phyloP scores from a whole-genome alignment of 1,140 invertebrate species.

The Caenorhabditis briggsae region DNA sequence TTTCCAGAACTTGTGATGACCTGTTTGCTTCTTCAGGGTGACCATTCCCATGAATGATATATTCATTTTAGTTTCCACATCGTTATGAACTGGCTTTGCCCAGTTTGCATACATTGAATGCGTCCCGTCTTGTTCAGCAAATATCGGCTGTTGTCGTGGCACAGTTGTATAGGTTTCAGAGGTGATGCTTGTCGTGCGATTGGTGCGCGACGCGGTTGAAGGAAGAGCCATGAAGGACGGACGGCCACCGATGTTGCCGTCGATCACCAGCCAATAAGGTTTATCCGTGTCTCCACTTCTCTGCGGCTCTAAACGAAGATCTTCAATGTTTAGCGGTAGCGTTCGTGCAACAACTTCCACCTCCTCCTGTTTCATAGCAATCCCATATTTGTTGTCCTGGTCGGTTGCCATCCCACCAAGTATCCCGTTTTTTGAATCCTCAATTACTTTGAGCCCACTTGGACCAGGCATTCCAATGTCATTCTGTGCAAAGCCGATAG shows the following conservation, averaged over 20 bases:
- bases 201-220: background rate
- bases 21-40: slow-evolving; percentile 65
- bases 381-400: no score
- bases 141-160: slow-evolving; percentile 93
- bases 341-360: background rate
- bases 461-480: background rate
- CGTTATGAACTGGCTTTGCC: slow-evolving; percentile 77
- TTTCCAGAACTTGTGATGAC: slow-evolving; percentile 80
- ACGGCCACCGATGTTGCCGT: slow-evolving; percentile 19
- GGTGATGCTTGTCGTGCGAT: slow-evolving; percentile 79
- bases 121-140: slow-evolving; percentile 85
- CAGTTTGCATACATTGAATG: slow-evolving; percentile 98
- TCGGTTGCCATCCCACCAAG: no score
- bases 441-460: background rate
- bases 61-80: slow-evolving; percentile 67
- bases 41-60: slow-evolving; percentile 63
- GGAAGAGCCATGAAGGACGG: slow-evolving; percentile 20
- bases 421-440: background rate
- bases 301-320: slow-evolving; percentile 54
- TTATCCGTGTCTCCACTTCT: slow-evolving; percentile 54
- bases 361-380: background rate
- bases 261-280: slow-evolving; percentile 55
- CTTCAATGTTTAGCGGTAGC: slow-evolving; percentile 39
- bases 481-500: no score
- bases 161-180: slow-evolving; percentile 90